phyloP scores from a whole-genome alignment of 1,140 invertebrate genomes.

The Drosophila guanche region DNA sequence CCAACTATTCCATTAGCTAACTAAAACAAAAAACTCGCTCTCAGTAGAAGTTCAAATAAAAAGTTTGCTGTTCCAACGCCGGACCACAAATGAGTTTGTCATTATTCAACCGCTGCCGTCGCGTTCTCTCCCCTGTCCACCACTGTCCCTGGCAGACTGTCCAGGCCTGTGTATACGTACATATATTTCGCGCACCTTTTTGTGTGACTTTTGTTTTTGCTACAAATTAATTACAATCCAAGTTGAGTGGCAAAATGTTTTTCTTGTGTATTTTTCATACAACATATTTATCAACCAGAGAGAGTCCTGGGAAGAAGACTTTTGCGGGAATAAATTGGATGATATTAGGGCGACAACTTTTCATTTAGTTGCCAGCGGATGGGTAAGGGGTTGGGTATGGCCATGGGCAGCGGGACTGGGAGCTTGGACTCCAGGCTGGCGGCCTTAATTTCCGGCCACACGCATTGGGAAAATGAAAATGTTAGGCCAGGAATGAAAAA shows the following conservation, averaged over 20 bases:
- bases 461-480: conserved; percentile 76
- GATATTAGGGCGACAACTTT: conserved; percentile 80
- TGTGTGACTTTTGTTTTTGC: conserved; percentile 25
- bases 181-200: conserved; percentile 70
- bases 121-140: too few species aligned
- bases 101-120: conserved; percentile 57
- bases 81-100: conserved; percentile 70
- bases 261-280: conserved; percentile 71
- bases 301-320: conserved; percentile 48
- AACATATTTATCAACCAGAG: conserved; percentile 68
- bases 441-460: conserved; percentile 78
- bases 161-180: conserved; percentile 11
- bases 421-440: conserved; percentile 17
- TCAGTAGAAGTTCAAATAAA: conserved; percentile 60
- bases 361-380: conserved; percentile 63
- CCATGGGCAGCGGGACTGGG: too few species aligned
- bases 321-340: conserved; percentile 72
- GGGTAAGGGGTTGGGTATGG: neutral
- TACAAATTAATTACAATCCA: conserved; percentile 79
- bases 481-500: conserved; percentile 67
- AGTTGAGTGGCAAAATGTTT: conserved; percentile 77
- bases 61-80: conserved; percentile 38
- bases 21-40: neutral
- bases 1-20: conserved; percentile 44
- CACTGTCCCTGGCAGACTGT: conserved; percentile 2